Percentiles rank a stretch among this genome's conserved stretches.
Conservation (phyloP, 2,888 invertebrate genomes). For the Papilio gigon region DNA sequence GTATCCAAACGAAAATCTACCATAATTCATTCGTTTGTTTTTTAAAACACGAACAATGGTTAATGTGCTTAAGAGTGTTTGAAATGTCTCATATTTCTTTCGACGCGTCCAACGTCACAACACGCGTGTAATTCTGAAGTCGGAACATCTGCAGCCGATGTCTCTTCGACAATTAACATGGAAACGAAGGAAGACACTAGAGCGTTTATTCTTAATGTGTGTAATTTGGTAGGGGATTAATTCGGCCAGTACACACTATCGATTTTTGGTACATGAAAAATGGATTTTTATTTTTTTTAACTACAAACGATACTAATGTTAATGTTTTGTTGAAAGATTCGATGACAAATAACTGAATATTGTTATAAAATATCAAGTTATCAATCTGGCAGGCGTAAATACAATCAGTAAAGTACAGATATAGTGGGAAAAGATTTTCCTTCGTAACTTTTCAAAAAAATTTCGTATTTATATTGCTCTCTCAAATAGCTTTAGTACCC, state of each 20-base stretch:
- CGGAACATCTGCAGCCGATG: slow-evolving; percentile 78
- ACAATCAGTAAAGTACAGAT: no score
- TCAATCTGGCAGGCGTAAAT: no score
- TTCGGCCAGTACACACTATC: not conserved
- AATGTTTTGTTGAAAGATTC: no score
- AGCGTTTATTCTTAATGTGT: slow-evolving; percentile 74
- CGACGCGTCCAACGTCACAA: slow-evolving; percentile 63
- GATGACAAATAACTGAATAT: no score
- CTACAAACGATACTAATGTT: no score
- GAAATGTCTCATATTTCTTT: slow-evolving; percentile 75
- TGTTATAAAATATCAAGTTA: no score
- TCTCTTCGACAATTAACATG: slow-evolving; percentile 79
- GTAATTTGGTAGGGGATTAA: slow-evolving; percentile 62
- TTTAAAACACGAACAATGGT: slow-evolving; percentile 54
- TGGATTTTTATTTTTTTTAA: not conserved
- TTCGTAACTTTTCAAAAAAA: no score
- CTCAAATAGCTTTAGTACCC: no score
- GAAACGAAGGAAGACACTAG: slow-evolving; percentile 66
- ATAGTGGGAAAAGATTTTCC: no score
- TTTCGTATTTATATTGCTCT: no score
- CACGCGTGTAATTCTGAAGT: slow-evolving; percentile 68
- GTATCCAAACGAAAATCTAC: slow-evolving; percentile 44
- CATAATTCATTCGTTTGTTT: slow-evolving; percentile 58
- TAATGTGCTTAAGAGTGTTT: slow-evolving; percentile 60
- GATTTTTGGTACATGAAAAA: not conserved